phyloP scores from a whole-genome alignment of 2,888 invertebrate genomes.

The Leptinotarsa peninsularis region DNA sequence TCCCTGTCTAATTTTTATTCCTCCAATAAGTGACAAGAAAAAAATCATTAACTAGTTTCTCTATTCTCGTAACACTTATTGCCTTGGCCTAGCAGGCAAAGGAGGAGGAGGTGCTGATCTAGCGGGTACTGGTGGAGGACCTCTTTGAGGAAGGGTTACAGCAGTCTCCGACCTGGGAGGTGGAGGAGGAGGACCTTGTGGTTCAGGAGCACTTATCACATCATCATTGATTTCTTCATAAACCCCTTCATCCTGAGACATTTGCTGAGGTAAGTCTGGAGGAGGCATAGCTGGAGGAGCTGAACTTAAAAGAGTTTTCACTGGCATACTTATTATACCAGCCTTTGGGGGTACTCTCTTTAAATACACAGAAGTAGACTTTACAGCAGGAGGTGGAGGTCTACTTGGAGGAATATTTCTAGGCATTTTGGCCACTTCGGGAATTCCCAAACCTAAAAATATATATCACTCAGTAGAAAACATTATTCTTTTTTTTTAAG shows the following conservation, averaged over 20 bases:
- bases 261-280: constrained; percentile 55
- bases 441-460: constrained; percentile 65
- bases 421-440: constrained; percentile 64
- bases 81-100: constrained; percentile 73
- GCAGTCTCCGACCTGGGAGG: constrained; percentile 69
- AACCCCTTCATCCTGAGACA: constrained; percentile 65
- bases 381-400: constrained; percentile 67
- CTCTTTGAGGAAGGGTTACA: constrained; percentile 71
- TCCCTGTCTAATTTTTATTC: neutral
- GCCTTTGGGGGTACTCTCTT: constrained; percentile 63
- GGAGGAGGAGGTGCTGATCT: constrained; percentile 74
- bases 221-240: constrained; percentile 72
- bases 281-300: constrained; percentile 54
- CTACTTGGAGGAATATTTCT: constrained; percentile 67
- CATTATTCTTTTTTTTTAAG: too few relatives aligned
- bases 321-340: constrained; percentile 69
- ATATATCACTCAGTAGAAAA: neutral
- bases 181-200: constrained; percentile 72
- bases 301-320: constrained; percentile 50
- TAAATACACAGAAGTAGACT: constrained; percentile 68
- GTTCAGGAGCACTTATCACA: constrained; percentile 65
- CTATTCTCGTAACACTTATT: constrained; percentile 41
- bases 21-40: constrained; percentile 7
- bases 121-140: constrained; percentile 68
- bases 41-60: constrained; percentile 2